Conservation (phyloP, 1,140 invertebrate genomes). For the Trachelipus rathkii region DNA sequence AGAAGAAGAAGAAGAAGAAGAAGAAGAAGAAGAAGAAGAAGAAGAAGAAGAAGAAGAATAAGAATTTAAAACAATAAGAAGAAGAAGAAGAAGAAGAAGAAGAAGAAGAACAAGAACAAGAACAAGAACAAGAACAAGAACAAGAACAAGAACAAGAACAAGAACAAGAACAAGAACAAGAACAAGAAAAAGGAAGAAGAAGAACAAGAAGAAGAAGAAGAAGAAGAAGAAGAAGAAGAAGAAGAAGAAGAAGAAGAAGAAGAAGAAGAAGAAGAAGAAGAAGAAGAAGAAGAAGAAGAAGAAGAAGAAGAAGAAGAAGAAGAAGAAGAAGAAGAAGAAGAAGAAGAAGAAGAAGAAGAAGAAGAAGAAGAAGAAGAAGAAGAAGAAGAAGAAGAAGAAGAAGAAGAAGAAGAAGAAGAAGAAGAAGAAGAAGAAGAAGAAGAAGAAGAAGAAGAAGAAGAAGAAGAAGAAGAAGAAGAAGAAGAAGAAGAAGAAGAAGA, state of each 20-base stretch:
- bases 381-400: slow-evolving; percentile 9
- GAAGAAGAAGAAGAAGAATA: too few relatives aligned
- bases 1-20: slow-evolving; percentile 2
- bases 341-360: slow-evolving; percentile 4
- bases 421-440: slow-evolving; percentile 4
- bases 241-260: neutral
- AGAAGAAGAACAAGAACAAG: neutral
- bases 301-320: neutral
- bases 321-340: slow-evolving; percentile 4
- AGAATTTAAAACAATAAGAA: too few relatives aligned
- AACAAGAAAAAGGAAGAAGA: neutral
- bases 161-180: neutral
- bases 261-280: slow-evolving; percentile 4
- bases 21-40: neutral
- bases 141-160: neutral
- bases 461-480: neutral
- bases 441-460: slow-evolving; percentile 1
- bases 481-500: neutral
- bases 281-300: neutral
- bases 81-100: neutral
- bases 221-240: slow-evolving; percentile 3
- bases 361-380: slow-evolving; percentile 4
- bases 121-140: neutral
- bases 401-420: neutral
- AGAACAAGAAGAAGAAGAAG: neutral